A percentile compares a stretch with the other conserved stretches of the same genome.
phyloP scores from a whole-genome alignment of 2,113 vertebrate genomes.

The Perccottus glenii region DNA sequence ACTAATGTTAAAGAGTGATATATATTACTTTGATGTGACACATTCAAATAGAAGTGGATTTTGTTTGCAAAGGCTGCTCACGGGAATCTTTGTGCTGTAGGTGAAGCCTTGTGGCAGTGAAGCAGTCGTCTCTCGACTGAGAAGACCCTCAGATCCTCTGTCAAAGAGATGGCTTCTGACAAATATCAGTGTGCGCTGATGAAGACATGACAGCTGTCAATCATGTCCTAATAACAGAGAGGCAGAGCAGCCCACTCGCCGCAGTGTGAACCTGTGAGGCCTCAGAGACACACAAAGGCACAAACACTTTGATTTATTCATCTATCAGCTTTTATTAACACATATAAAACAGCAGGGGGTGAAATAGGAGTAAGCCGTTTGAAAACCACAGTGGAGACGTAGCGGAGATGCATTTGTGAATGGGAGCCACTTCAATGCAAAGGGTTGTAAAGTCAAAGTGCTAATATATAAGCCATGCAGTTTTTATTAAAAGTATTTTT shows the following conservation, averaged over 20 bases:
- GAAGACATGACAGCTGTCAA: constrained; percentile 80
- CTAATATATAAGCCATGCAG: too few species aligned
- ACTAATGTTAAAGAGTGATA: constrained; percentile 48
- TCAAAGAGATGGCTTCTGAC: constrained; percentile 75
- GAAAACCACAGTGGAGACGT: constrained; percentile 21
- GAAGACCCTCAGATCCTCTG: constrained; percentile 69
- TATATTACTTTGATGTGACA: constrained; percentile 48
- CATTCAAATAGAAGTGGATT: constrained; percentile 56
- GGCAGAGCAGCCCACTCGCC: constrained; percentile 49
- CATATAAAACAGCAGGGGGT: constrained; percentile 31
- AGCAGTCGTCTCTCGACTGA: constrained; percentile 40
- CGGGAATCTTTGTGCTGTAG: constrained; percentile 47
- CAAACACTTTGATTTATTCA: constrained; percentile 36
- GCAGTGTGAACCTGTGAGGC: constrained; percentile 49
- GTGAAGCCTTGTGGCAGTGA: constrained; percentile 47
- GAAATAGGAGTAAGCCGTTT: constrained; percentile 13
- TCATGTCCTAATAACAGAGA: constrained; percentile 67
- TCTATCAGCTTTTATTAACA: constrained; percentile 46
- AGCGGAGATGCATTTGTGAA: constrained; percentile 9
- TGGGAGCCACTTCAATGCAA: constrained; percentile 4
- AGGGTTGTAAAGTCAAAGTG: not conserved
- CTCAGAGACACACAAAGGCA: constrained; percentile 25
- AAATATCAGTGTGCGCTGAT: constrained; percentile 70
- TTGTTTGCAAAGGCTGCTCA: constrained; percentile 48
- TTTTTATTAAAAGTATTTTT: too few species aligned